phyloP scores from a whole-genome alignment of 2,888 invertebrate species.

The Laothoe populi region DNA sequence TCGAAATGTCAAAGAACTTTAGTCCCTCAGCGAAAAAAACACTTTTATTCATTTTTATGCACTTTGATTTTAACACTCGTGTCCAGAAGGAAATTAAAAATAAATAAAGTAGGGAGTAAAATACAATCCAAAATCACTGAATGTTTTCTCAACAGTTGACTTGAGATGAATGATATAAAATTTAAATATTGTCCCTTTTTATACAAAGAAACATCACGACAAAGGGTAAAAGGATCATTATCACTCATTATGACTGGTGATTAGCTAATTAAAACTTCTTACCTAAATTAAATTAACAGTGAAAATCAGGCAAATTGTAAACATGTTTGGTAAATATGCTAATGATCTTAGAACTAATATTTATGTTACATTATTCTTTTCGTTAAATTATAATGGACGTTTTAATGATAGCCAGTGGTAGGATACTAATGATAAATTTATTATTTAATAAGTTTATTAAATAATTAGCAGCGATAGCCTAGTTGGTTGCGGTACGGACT shows the following conservation, averaged over 20 bases:
- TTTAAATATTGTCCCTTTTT: not conserved
- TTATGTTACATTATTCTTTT: not conserved
- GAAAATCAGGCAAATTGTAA: not conserved
- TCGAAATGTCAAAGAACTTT: not conserved
- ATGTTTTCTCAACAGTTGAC: not conserved
- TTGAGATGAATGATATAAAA: not conserved
- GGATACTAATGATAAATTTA: too few species aligned
- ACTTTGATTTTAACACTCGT: not conserved
- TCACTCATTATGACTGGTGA: not conserved
- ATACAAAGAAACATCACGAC: not conserved
- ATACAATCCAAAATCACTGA: too few species aligned
- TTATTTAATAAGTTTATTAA: too few species aligned
- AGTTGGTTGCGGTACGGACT: too few species aligned
- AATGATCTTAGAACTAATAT: slow-evolving; percentile 1
- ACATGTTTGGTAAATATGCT: not conserved
- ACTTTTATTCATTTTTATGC: slow-evolving; percentile 9
- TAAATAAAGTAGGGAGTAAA: too few species aligned
- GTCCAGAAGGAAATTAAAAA: too few species aligned
- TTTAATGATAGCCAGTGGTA: too few species aligned
- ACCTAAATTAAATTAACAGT: not conserved
- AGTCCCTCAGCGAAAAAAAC: slow-evolving; percentile 4
- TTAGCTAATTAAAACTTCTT: not conserved
- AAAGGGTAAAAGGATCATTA: slow-evolving; percentile 15
- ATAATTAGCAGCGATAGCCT: too few species aligned
- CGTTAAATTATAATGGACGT: not conserved